Conservation (phyloP, 2,113 vertebrate species). For the Callochromis pleurospilus region DNA sequence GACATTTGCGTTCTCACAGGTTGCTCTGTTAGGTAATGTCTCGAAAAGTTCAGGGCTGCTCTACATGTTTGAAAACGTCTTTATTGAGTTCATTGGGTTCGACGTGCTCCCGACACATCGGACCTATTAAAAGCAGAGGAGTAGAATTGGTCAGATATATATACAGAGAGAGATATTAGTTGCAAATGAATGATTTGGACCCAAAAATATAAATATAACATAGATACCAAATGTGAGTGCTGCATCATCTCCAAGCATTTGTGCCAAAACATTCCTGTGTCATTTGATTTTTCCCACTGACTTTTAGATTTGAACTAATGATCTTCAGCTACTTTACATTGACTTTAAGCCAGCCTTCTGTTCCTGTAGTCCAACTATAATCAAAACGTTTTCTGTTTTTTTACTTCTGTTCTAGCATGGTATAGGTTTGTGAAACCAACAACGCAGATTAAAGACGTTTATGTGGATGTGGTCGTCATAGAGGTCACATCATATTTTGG, state of each 20-base stretch:
- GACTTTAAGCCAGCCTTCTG: background rate
- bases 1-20: background rate
- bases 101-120: background rate
- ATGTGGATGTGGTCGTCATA: background rate
- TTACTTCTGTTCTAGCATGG: background rate
- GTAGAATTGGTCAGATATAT: background rate
- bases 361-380: background rate
- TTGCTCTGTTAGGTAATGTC: background rate
- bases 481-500: conserved; percentile 41
- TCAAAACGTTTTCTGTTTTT: background rate
- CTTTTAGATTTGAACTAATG: background rate
- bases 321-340: background rate
- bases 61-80: background rate
- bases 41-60: background rate
- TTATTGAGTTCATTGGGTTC: background rate
- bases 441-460: conserved; percentile 18
- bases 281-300: background rate
- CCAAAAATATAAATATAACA: background rate
- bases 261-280: background rate
- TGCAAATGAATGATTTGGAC: background rate
- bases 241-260: background rate
- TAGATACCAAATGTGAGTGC: background rate
- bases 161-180: background rate
- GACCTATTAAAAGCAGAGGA: background rate
- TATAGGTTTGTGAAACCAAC: background rate